Base-by-base conservation (phyloP, 2,888 invertebrate species). In the Drosophila algonquin region DNA sequence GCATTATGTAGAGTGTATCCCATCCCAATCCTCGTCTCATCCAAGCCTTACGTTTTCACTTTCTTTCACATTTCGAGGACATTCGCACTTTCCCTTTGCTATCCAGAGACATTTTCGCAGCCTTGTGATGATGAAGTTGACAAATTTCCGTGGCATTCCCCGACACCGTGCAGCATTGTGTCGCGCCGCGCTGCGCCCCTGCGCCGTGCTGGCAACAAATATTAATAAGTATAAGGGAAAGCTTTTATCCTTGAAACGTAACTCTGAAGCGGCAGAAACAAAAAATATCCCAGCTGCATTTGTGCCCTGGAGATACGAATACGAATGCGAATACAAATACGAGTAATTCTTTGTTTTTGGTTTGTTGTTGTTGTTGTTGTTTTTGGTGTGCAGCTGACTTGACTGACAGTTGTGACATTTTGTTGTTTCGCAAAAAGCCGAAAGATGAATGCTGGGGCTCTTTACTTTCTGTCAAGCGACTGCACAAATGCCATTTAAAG, bases 201-300 rank as follows among this genome's bases (percentile, higher is more conserved):
- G 21, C 55, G 52, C 10, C 30, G 21, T 18, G 40, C 47, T 35
- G 30, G 40, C 47, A 48, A 32, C 48, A 61, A 58, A 48, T 61
- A 59, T 47, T 61, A 62, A 48, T 62, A 65, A 60, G 54, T 55
- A 47, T 27, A 54, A 21, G 60, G 47, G 48, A 60, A 56, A 50
- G 62, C 75, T 69, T 71, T 73, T 80, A 87, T 85, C 82, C 88
- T 85, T 85, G 88, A 76, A 87, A 77, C 53, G 50, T 30, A 47
- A 40, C 65, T 30, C 8, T 30, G 8, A 7, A 44, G 30, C 52
- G 54, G 54, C 32, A 35, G 4, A 4, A 35, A 35, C 35, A 35
- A 12, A 12, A 35, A 56, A 21, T 77, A 77, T 21, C 21, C 72
- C 83, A 75, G 77, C 78, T 80, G 65, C 24, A 57, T 27, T 45